Base-by-base conservation (phyloP, 37 sponge, comb jelly and placozoan species). In the Halichondria panicea region DNA sequence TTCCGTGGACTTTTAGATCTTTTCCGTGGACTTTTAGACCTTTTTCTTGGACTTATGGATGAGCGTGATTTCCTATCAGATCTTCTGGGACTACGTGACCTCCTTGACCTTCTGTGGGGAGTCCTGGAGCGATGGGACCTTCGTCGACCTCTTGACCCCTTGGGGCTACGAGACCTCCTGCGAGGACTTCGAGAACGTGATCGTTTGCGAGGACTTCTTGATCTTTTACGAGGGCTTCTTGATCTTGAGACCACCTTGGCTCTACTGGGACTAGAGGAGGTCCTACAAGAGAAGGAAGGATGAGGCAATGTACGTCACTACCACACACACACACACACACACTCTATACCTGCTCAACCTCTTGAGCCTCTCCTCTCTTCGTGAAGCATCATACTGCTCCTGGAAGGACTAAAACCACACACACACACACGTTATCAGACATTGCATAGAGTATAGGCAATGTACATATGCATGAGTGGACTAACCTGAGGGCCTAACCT, bases 401-500 rank as follows among this genome's bases (percentile, higher is more conserved):
- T 59, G 61, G 21, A 59, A 39, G 42, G 37, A 6, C 43, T 57
- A 38, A 19, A 53, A 30, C 43, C 4, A 22, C 37, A n/a, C 4
- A 2, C 1, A 38, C 18, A 27, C 13, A 18, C 48, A 2, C 32
- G 19, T 44, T 76, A 45, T 33, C 28, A 31, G 15, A 13, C 3
- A 30, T 33, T 28, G 11, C 61, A 22, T 15, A 19, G n/a, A n/a
- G n/a, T n/a, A 15, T 18, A 11, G 11, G 52, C 13, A 48, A 15
- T 18, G 52, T 18, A 15, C 52, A 15, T 48, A 48, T 18, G 52
- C 15, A 15, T 48, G 15, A 18, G 27, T 63, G 35, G 31, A 70
- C 73, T 72, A 74, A 74, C 74, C 74, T 74, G 46, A n/a, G 44
- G 32, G 9, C 43, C 54, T 70, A 70, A 70, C 71, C 52, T 52